Base-by-base conservation (phyloP, 2,113 vertebrate species). In the Xenopus borealis region DNA sequence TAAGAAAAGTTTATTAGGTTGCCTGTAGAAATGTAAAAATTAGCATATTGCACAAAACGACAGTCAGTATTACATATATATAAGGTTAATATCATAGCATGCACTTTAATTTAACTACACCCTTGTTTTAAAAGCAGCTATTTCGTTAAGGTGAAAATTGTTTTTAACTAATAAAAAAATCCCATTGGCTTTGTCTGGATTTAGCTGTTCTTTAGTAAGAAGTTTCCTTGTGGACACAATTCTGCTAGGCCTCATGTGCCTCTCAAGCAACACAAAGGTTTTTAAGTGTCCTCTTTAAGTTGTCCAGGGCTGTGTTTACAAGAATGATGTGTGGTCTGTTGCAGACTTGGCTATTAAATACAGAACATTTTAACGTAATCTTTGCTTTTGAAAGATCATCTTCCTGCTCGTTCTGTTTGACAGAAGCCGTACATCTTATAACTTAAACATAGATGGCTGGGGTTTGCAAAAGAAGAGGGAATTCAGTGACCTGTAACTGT, bases 401-500 rank as follows among this genome's bases (percentile, higher is more conserved):
- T 58, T n/a, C 30, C n/a, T 30, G 27, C 58, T 55, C 30, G 57
- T 44, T 65, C 33, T 64, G 59, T 70, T 57, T 77, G 74, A 77
- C 46, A 77, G 46, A 57, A 45, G 18, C 18, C 55, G 62, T 57
- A 64, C 20, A 23, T 77, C 57, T 77, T 27, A 50, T 72, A 63
- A 64, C 44, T 12, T 57, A 77, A 77, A 77, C 30, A 64, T 14
- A 44, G 17, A 17, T 40, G 33, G 59, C 19, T 64, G 33, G 23
- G 67, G 19, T 9, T 20, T 70, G 67, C 59, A 70, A 18, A 70
- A 64, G 55, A 45, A 57, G 40, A 77, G 33, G 57, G 47, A 50
- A 70, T 70, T 70, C 47, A 33, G 47, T 70, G 59, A 69, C 66
- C 50, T 20, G 16, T 16, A 77, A 64, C 58, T 68, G 65, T 77